phyloP scores from a whole-genome alignment of 1,140 invertebrate species.

The Calephelis nemesis region DNA sequence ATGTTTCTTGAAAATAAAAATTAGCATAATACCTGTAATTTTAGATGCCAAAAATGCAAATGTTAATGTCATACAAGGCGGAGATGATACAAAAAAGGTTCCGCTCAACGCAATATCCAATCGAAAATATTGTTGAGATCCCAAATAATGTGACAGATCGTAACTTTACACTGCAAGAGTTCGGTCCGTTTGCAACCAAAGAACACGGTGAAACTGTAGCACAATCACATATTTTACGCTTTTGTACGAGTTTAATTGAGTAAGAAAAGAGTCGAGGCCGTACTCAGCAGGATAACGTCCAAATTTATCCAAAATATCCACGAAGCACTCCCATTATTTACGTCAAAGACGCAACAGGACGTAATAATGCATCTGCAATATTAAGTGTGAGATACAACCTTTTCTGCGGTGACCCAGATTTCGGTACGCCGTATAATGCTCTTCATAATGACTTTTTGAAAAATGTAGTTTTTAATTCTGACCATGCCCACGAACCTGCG shows the following conservation, averaged over 20 bases:
- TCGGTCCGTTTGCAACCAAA: constrained; percentile 36
- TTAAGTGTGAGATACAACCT: constrained; percentile 74
- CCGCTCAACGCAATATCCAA: constrained; percentile 51
- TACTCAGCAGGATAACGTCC: constrained; percentile 67
- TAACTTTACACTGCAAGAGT: constrained; percentile 64
- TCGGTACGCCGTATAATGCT: constrained; percentile 55
- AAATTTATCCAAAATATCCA: constrained; percentile 70
- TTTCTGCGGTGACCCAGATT: constrained; percentile 69
- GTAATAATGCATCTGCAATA: constrained; percentile 59
- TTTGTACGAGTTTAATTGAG: constrained; percentile 74
- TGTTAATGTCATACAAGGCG: constrained; percentile 25
- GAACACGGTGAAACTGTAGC: constrained; percentile 61
- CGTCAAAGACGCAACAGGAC: constrained; percentile 60
- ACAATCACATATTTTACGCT: constrained; percentile 75
- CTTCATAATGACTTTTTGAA: constrained; percentile 78
- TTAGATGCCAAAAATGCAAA: constrained; percentile 33
- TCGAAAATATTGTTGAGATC: constrained; percentile 70
- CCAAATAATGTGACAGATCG: constrained; percentile 67
- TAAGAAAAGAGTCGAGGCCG: constrained; percentile 61
- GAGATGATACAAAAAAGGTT: constrained; percentile 32
- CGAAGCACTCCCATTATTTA: constrained; percentile 71
- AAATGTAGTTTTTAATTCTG: constrained; percentile 76
- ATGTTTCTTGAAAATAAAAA: constrained; percentile 11
- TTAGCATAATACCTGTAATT: constrained; percentile 29
- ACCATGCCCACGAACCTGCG: constrained; percentile 48